Percentiles rank a stretch among this genome's conserved stretches.
These are phyloP conservation scores for Oenanthe oenanthe DNA, from an alignment of 2,113 vertebrate species.

Conservation along the genomic window DNA sequence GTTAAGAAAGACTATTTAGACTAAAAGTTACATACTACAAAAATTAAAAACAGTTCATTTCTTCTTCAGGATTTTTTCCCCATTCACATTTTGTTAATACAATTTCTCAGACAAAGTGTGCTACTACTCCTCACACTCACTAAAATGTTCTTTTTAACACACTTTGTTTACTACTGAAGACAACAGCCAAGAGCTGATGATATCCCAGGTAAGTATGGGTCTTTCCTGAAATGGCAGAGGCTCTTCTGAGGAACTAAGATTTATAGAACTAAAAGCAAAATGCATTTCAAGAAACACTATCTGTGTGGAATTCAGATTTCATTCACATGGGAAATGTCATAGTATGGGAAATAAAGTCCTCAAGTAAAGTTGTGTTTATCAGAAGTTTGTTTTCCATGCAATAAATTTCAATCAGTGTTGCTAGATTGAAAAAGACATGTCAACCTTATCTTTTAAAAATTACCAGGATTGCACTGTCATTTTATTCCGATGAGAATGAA, in stretches of 20 bases:
- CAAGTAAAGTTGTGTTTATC: constrained; percentile 40
- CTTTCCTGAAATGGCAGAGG: background rate
- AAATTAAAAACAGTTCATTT: background rate
- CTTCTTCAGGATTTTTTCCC: background rate
- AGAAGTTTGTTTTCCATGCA: constrained; percentile 52
- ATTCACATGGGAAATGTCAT: constrained; percentile 57
- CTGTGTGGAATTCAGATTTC: constrained; percentile 21
- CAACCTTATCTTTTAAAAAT: constrained; percentile 59
- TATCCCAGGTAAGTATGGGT: background rate
- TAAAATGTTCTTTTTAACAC: background rate
- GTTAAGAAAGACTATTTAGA: background rate
- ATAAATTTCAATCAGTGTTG: constrained; percentile 50
- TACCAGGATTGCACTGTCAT: constrained; percentile 12
- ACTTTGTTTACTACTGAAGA: background rate
- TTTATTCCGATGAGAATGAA: constrained; percentile 20
- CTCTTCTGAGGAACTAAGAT: background rate
- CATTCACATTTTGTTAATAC: background rate
- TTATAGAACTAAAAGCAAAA: constrained; percentile 21
- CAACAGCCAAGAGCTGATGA: background rate
- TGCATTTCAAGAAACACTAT: constrained; percentile 15
- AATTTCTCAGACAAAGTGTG: background rate
- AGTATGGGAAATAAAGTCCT: constrained; percentile 37
- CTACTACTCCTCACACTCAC: background rate
- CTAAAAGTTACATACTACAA: background rate
- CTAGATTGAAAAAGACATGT: constrained; percentile 33